Conservation (phyloP, 2,113 vertebrate species). For the Ictalurus furcatus region DNA sequence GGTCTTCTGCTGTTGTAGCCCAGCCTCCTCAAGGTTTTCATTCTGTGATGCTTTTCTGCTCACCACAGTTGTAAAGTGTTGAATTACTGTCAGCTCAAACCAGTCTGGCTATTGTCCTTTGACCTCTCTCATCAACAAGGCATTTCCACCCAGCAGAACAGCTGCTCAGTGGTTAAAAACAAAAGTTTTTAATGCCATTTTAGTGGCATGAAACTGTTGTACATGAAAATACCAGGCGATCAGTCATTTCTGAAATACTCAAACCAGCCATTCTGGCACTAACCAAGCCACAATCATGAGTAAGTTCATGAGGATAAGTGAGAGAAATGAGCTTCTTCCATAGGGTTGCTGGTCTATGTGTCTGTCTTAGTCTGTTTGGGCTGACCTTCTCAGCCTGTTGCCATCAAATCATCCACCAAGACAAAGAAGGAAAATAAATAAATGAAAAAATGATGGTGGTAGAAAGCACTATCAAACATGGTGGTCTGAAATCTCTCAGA, state of each 20-base stretch:
- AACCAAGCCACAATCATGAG: neutral
- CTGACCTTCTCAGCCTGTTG: constrained; percentile 1
- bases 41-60: neutral
- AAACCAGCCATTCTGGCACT: neutral
- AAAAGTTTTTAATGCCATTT: neutral
- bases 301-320: neutral
- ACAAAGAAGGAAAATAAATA: neutral
- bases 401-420: neutral
- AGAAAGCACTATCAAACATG: neutral
- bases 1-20: neutral
- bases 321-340: neutral
- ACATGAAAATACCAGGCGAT: neutral
- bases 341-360: neutral
- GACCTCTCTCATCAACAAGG: neutral
- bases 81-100: neutral
- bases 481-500: neutral
- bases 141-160: neutral
- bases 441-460: neutral
- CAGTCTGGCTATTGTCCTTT: neutral
- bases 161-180: neutral
- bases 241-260: neutral
- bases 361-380: neutral
- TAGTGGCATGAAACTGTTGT: neutral
- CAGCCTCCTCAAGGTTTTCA: neutral
- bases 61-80: neutral